A percentile compares a stretch with the other conserved stretches of the same genome.
These are phyloP conservation scores for Halictus quadricinctus DNA, from an alignment of 2,888 invertebrate genomes.

Conservation along the genomic window DNA sequence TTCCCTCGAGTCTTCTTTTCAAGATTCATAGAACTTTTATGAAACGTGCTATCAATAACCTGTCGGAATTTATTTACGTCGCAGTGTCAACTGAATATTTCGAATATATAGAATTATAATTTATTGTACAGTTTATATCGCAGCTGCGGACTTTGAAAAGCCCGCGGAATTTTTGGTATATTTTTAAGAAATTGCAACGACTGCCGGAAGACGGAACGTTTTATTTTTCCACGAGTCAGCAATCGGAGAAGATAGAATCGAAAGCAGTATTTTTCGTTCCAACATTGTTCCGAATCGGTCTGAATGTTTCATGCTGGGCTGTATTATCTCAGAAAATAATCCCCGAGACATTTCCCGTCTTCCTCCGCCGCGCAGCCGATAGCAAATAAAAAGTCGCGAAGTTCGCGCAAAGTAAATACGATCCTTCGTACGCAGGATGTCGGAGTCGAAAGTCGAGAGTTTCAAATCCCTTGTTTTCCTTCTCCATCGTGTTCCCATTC, in stretches of 20 bases:
- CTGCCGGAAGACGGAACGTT: background rate
- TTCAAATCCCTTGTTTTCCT: background rate
- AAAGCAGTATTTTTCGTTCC: background rate
- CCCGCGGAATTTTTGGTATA: background rate
- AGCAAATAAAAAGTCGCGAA: background rate
- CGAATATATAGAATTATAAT: too few relatives aligned
- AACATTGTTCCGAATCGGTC: background rate
- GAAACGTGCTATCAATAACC: too few relatives aligned
- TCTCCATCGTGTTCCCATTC: background rate
- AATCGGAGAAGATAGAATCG: background rate
- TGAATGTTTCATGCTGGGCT: constrained; percentile 6
- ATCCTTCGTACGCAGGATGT: constrained; percentile 31
- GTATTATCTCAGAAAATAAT: constrained; percentile 26
- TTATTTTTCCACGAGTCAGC: background rate
- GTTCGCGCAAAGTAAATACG: constrained; percentile 8
- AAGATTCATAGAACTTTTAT: too few relatives aligned
- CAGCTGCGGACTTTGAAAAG: background rate
- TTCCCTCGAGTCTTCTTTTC: background rate
- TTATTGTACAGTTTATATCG: background rate
- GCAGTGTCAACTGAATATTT: background rate
- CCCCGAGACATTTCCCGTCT: background rate
- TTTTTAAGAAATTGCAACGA: background rate
- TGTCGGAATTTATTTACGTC: background rate
- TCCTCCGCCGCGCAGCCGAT: background rate
- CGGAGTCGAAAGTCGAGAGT: constrained; percentile 44